These are phyloP conservation scores for Noctilio leporinus DNA, from an alignment of 2,113 vertebrate species.

Conservation along the genomic window DNA sequence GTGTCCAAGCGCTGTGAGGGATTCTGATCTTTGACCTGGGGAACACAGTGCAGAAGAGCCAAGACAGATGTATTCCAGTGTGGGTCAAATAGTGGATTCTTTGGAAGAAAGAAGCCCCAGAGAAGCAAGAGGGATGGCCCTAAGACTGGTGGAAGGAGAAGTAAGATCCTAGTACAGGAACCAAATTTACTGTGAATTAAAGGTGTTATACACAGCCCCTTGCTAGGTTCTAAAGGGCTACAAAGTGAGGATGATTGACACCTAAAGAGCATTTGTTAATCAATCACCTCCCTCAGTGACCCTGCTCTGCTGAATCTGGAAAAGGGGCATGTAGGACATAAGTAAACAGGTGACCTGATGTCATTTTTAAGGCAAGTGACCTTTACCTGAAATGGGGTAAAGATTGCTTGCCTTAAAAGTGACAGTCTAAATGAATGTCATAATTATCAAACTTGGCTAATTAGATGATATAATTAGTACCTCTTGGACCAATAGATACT, in stretches of 20 bases:
- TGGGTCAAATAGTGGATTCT: not conserved
- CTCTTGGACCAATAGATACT: not conserved
- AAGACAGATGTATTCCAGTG: not conserved
- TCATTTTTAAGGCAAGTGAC: too few species aligned
- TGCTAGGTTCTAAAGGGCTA: not conserved
- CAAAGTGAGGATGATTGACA: not conserved
- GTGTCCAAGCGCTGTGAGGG: not conserved
- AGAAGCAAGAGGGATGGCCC: not conserved
- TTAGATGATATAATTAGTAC: not conserved
- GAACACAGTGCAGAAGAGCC: not conserved
- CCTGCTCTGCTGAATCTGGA: not conserved
- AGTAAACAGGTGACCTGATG: not conserved
- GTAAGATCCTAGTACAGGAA: not conserved
- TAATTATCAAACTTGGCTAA: not conserved
- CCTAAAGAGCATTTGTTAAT: not conserved
- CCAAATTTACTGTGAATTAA: not conserved
- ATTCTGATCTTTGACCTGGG: not conserved
- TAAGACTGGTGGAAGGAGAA: not conserved
- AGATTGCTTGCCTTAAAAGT: not conserved
- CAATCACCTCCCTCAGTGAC: not conserved
- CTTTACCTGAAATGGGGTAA: not conserved
- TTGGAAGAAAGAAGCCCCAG: not conserved
- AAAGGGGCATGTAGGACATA: too few species aligned
- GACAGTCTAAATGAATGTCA: not conserved
- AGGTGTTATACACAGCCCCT: not conserved